Conservation (phyloP, 2,888 invertebrate species). For the Gastrophysa polygoni region DNA sequence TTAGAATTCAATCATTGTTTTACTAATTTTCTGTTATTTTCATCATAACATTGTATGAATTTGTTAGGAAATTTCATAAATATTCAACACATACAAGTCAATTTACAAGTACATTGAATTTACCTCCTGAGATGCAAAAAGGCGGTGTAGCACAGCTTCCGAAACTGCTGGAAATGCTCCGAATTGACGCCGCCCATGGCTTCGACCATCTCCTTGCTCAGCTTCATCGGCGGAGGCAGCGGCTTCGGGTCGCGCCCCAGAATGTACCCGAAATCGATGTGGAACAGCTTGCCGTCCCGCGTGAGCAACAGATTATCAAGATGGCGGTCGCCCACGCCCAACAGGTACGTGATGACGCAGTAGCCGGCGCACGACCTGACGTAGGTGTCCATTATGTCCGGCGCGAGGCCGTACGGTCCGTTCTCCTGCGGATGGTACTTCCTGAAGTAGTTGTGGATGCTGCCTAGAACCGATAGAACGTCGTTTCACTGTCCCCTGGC, state of each 20-base stretch:
- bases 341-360: conserved; percentile 95
- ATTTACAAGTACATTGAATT: too few relatives aligned
- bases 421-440: conserved; percentile 88
- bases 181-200: conserved; percentile 92
- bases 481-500: too few relatives aligned
- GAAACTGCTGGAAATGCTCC: conserved; percentile 93
- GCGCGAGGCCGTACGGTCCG: conserved; percentile 87
- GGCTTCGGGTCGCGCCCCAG: conserved; percentile 98
- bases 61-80: too few relatives aligned
- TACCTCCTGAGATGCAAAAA: conserved; percentile 90
- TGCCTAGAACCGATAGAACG: too few relatives aligned
- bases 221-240: conserved; percentile 97
- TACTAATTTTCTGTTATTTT: too few relatives aligned
- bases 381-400: conserved; percentile 98
- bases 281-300: conserved; percentile 87
- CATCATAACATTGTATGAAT: too few relatives aligned
- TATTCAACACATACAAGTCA: too few relatives aligned
- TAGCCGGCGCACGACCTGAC: conserved; percentile 96
- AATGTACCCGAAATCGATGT: conserved; percentile 98
- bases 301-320: conserved; percentile 95
- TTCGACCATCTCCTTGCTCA: conserved; percentile 99
- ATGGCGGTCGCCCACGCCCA: conserved; percentile 98
- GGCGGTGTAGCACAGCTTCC: conserved; percentile 94
- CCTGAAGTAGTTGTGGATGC: conserved; percentile 91
- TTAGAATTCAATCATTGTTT: too few relatives aligned